These are phyloP conservation scores for Beroe ovata DNA, from an alignment of 37 sponge, comb jelly and placozoan species.

Conservation along the genomic window DNA sequence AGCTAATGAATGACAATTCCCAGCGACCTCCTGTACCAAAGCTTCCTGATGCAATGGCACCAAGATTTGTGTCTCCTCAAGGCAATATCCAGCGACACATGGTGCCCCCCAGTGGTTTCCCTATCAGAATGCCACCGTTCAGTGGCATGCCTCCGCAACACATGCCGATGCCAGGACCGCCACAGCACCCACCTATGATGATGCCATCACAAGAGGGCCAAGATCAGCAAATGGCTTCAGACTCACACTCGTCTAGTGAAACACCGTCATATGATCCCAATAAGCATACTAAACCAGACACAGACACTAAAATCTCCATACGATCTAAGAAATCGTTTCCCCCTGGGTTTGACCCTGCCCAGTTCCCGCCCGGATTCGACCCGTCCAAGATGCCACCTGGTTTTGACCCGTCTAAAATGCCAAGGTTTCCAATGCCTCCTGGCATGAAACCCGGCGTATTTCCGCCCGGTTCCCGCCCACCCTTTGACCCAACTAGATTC, in stretches of 20 bases:
- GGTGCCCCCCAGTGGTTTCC: not conserved
- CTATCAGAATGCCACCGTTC: not conserved
- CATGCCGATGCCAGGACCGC: not conserved
- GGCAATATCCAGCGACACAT: not conserved
- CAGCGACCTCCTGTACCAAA: not conserved
- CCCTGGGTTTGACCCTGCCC: slow-evolving; percentile 26
- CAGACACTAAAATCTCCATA: not conserved
- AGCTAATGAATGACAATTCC: not conserved
- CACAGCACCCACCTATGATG: not conserved
- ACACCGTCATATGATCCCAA: slow-evolving; percentile 29
- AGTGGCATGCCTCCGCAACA: not conserved
- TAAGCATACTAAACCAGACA: not conserved
- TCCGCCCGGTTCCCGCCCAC: slow-evolving; percentile 13
- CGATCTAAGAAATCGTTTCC: not conserved
- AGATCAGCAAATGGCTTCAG: not conserved
- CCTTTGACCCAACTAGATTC: not conserved
- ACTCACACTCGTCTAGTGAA: not conserved
- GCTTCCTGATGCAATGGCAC: not conserved
- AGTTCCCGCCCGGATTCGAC: slow-evolving; percentile 37
- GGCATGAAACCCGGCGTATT: not conserved
- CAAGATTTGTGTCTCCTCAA: not conserved
- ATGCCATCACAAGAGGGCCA: not conserved
- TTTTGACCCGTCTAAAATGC: slow-evolving; percentile 45
- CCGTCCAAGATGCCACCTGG: slow-evolving; percentile 52
- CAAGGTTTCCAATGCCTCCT: slow-evolving; percentile 21